Evolutionary conservation across 2,888 invertebrate genomes (phyloP), one percentile per base, ranked within the genome.

Genomic region (Aproaerema taeniolella): DNA sequence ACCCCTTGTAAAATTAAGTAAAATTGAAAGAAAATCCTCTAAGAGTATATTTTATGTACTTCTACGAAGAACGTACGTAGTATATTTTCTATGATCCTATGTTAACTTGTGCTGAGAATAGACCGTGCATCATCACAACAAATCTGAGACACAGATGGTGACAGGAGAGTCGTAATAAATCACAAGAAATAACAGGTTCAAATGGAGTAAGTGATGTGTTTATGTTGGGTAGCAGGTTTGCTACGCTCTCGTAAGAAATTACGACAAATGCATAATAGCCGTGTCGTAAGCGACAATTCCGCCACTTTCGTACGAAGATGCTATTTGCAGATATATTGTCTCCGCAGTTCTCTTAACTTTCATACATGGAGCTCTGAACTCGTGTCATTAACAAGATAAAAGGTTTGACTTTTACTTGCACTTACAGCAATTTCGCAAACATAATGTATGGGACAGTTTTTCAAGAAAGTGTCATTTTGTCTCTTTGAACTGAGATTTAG

Each of bases 241-340:
- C 65, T 69, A 49, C 67, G 69, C 72, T 75, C 73, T 76, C 71
- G 64, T 73, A 71, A 73, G 67, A 72, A 69, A 74, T 80, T 74
- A 72, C 73, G 61, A 66, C 72, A 70, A 76, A 78, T 67, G 65
- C 71, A 70, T 80, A 80, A 82, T 78, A 58, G 59, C 54, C 67
- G 64, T 74, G 73, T 66, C 73, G 75, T 72, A 79, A 61, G 63
- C 55, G 54, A 71, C 68, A 67, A 70, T 65, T 71, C 67, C 54
- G 38, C 35, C 32, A 43, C 43, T 43, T 43, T 43, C 45, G 49
- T 67, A 61, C 59, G 50, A 61, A 62, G 58, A 64, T 48, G 49
- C 45, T 60, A 58, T 61, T 64, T 53, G 51, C 56, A 50, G 61
- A 64, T 57, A n/a, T n/a, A 50, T 55, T 50, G 47, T 47, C 46